phyloP scores from a whole-genome alignment of 2,113 vertebrate species.

The Nycticorax nycticorax region DNA sequence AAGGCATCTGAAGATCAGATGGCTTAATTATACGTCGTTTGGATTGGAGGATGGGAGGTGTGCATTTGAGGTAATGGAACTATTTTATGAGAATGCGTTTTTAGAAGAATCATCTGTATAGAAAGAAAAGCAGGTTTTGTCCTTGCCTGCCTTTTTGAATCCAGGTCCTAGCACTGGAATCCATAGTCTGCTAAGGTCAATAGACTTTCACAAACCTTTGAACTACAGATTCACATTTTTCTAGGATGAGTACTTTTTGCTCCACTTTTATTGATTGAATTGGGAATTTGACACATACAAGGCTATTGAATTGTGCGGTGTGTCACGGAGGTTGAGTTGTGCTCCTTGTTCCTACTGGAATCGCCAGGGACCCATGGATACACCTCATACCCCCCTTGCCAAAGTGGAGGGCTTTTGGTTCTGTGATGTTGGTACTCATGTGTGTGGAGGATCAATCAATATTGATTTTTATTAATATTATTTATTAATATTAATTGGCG shows the following conservation, averaged over 20 bases:
- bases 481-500: neutral
- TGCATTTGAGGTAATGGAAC: neutral
- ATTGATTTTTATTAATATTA: neutral
- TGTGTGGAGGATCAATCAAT: fast-evolving
- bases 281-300: neutral
- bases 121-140: neutral
- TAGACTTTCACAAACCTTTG: neutral
- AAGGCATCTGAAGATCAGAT: conserved; percentile 40
- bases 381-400: fast-evolving
- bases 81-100: neutral
- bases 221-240: neutral
- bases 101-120: neutral
- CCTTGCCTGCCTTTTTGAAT: neutral
- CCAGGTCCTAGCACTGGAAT: neutral
- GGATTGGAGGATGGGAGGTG: neutral
- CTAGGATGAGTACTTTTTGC: neutral
- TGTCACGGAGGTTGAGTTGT: neutral
- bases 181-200: neutral
- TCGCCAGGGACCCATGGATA: neutral
- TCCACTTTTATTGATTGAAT: neutral
- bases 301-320: neutral
- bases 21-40: neutral
- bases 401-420: neutral
- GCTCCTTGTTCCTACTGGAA: neutral
- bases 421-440: fast-evolving